Conservation (phyloP, 2,888 invertebrate species). For the Drymonia ruficornis region DNA sequence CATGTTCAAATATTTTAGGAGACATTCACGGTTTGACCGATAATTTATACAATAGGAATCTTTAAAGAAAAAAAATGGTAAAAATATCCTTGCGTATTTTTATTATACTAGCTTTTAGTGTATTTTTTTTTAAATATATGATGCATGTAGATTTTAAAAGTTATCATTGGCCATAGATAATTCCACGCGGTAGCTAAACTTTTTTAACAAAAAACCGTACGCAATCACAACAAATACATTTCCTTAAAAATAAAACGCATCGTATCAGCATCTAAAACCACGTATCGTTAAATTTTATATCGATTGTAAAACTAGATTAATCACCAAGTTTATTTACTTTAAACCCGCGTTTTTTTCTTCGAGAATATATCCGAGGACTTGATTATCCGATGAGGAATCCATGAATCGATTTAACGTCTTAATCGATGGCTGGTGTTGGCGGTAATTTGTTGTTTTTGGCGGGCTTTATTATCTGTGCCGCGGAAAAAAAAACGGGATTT, state of each 20-base stretch:
- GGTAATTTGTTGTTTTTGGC: slow-evolving; percentile 37
- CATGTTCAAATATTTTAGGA: no score
- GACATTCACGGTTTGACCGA: no score
- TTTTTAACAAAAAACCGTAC: slow-evolving; percentile 13
- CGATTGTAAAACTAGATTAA: slow-evolving; percentile 50
- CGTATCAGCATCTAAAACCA: slow-evolving; percentile 15
- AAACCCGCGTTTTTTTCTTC: slow-evolving; percentile 40
- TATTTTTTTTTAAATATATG: no score
- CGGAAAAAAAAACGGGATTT: slow-evolving; percentile 15
- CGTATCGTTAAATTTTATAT: slow-evolving; percentile 37
- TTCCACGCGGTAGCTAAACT: no score
- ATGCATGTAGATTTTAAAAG: no score
- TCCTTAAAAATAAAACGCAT: slow-evolving; percentile 21
- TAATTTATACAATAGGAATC: no score
- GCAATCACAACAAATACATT: slow-evolving; percentile 29
- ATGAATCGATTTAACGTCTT: slow-evolving; percentile 59
- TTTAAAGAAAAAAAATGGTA: no score
- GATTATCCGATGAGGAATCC: slow-evolving; percentile 46
- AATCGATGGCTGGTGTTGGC: slow-evolving; percentile 42
- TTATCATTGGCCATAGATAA: no score
- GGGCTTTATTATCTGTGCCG: slow-evolving; percentile 29
- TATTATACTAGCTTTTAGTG: no score
- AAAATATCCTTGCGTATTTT: no score
- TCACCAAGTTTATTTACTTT: slow-evolving; percentile 51
- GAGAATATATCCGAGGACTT: slow-evolving; percentile 50